Conservation (phyloP, 2,797 vertebrate genomes). For the Acanthurus tractus region DNA sequence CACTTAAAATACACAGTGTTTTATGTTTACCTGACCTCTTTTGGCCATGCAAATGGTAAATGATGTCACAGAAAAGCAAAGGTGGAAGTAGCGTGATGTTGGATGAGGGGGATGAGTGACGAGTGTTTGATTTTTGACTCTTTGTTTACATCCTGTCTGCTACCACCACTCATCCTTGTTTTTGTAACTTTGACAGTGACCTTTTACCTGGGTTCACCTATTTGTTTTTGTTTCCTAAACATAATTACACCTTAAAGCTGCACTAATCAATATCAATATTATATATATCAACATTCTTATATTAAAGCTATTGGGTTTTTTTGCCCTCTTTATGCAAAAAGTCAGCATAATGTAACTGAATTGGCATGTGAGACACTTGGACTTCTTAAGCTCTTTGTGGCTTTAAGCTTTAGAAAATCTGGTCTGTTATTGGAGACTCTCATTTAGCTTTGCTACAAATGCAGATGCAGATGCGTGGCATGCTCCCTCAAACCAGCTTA, state of each 20-base stretch:
- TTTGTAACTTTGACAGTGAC: neutral
- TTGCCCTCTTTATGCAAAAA: no score
- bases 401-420: neutral
- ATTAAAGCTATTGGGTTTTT: no score
- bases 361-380: no score
- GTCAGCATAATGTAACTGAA: no score
- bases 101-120: neutral
- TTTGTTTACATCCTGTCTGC: neutral
- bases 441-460: no score
- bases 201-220: neutral
- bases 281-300: neutral
- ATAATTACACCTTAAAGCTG: neutral
- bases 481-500: no score
- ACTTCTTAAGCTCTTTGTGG: neutral
- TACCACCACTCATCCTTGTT: neutral
- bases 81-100: no score
- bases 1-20: neutral
- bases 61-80: no score
- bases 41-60: no score
- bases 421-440: neutral
- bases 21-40: no score
- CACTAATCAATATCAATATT: neutral
- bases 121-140: neutral
- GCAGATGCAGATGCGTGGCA: no score
- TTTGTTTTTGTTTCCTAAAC: neutral